Conservation (phyloP, 2,888 invertebrate species). For the Halocaridina rubra region DNA sequence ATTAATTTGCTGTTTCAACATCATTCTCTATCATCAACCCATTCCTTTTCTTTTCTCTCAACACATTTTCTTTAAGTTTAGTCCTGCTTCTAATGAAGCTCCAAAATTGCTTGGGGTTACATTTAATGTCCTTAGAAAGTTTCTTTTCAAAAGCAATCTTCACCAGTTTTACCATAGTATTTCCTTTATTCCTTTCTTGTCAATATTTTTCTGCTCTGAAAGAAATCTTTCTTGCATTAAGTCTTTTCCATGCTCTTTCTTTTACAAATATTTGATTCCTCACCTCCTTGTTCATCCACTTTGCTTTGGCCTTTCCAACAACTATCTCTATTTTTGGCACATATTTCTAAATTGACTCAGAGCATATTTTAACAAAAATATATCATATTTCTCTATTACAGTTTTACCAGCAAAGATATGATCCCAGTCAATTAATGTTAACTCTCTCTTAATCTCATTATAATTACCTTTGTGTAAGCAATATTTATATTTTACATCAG, state of each 20-base stretch:
- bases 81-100: not conserved
- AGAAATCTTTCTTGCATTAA: not conserved
- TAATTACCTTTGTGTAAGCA: not conserved
- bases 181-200: not conserved
- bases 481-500: not conserved
- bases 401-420: not conserved
- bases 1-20: not conserved
- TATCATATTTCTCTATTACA: not conserved
- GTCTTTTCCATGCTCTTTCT: not conserved
- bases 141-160: not conserved
- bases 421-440: not conserved
- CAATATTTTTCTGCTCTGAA: not conserved
- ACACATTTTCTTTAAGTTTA: not conserved
- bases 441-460: not conserved
- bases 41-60: not conserved
- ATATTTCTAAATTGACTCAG: not conserved
- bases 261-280: not conserved
- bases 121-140: not conserved
- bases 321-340: not conserved
- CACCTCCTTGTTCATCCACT: not conserved
- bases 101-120: not conserved
- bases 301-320: not conserved
- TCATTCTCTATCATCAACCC: not conserved
- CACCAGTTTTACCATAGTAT: not conserved
- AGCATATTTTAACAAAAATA: not conserved